Base-by-base conservation (phyloP, 2,797 vertebrate species). In the Pantherophis vulpinus region DNA sequence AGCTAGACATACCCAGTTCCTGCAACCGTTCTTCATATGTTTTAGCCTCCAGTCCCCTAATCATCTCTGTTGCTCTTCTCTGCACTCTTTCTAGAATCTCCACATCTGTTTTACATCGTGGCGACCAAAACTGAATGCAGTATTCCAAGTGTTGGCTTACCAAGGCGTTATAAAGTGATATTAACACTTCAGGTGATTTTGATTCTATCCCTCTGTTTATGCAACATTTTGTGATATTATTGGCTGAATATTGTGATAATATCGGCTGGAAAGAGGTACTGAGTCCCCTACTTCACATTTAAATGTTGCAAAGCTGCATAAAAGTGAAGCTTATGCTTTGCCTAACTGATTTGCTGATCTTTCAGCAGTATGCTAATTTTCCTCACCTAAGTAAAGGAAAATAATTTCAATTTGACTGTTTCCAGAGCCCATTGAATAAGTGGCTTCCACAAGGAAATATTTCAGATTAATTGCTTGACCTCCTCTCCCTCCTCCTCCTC, bases 401-500 rank as follows among this genome's bases (percentile, higher is more conserved):
- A 74, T 74, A 37, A 74, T 74, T 9, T 37, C 18, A 74, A 1
- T 37, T 42, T 97, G n/a, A 16, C 2, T 92, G 66, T 47, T 47
- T 89, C 32, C 47, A 89, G 3, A 32, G 16, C 89, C 95, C 95
- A 96, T 94, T 94, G 90, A 96, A 97, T 95, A 96, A 94, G 94
- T 94, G 95, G 96, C 96, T 97, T 96, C 96, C 92, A 97, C 97
- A 96, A 96, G 92, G 96, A 95, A 94, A 95, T 92, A 94, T 96
- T 97, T 96, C 95, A 96, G 96, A 95, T 97, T 97, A 98, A 98
- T 97, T 93, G 96, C 61, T 8, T 96, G 96, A 25, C 10, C 54
- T 29, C 10, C 5, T 61, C 59, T 2, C 47, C 47, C 47, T 60
- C 60, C 23, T 60, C 23, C 59, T 59, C 16, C 5, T 42, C 37